Base-by-base conservation (phyloP, 2,797 vertebrate species). In the Pteronotus mesoamericanus region DNA sequence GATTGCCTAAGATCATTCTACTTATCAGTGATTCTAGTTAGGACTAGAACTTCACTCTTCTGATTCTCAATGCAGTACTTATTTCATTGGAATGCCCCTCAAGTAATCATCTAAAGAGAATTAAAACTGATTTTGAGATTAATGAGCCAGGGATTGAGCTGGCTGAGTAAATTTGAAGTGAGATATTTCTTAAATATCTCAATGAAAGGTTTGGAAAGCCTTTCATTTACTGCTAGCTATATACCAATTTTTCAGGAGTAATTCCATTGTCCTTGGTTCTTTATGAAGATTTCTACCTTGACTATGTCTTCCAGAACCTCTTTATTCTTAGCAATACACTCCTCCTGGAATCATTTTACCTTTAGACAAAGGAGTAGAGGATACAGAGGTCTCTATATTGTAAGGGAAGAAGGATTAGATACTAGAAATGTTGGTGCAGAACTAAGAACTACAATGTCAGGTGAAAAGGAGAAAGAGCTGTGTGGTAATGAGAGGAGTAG, bases 381-480 rank as follows among this genome's bases (percentile, higher is more conserved):
- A 48, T 51, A 51, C 89, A 93, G 86, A 92, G 69, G 84, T 94
- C 80, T 94, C 71, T 92, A 42, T 91, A 55, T 29, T 57, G 94
- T 3, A 53, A 82, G 48, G 92, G 95, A 86, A 88, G 94, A 84
- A 75, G 59, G 64, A 74, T 46, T 39, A 9, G 77, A 83, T 95
- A 37, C 57, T 44, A 34, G 78, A 77, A 77, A 66, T 94, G n/a
- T 80, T 48, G 86, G 92, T n/a, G 78, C 83, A 71, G 71, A 74
- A 53, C 90, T 97, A 94, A 85, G 89, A 53, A 29, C 95, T 95
- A 79, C 78, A 44, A 95, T 86, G 88, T 75, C 82, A 37, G 34
- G 94, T 95, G 96, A 72, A n/a, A 61, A 66, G 69, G 72, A 94
- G 61, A 14, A 51, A 53, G 61, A 91, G 75, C 34, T 68, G 80